phyloP scores from a whole-genome alignment of 2,797 vertebrate genomes.

The Anas capensis region DNA sequence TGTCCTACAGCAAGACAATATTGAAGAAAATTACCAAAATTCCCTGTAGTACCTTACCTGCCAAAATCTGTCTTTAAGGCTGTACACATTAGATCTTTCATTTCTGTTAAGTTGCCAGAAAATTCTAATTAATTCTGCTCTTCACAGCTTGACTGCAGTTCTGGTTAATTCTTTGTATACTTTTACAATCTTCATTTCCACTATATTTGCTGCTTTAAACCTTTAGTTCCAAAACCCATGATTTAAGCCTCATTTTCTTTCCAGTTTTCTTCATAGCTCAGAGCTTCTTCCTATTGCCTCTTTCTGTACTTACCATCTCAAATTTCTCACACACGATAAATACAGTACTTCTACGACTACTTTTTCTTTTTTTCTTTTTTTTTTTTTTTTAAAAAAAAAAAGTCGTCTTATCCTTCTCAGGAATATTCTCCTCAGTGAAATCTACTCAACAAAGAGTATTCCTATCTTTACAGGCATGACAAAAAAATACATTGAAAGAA shows the following conservation, averaged over 20 bases:
- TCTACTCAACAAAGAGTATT: too few species aligned
- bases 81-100: not conserved
- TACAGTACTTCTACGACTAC: not conserved
- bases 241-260: slow-evolving; percentile 17
- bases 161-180: slow-evolving; percentile 18
- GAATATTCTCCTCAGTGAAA: not conserved
- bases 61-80: not conserved
- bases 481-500: not conserved
- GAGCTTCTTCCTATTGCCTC: not conserved
- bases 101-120: not conserved
- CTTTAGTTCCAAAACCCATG: not conserved
- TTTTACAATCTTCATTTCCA: not conserved
- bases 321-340: not conserved
- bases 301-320: not conserved
- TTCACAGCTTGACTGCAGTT: slow-evolving; percentile 29
- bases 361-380: not conserved
- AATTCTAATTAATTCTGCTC: not conserved
- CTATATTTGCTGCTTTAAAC: not conserved
- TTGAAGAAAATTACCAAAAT: not conserved
- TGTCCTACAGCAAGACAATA: not conserved
- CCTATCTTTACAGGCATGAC: not conserved
- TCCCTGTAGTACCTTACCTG: not conserved
- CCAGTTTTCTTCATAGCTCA: not conserved
- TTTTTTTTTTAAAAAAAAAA: not conserved
- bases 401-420: not conserved